A percentile compares a stretch with the other conserved stretches of the same genome.
phyloP scores from a whole-genome alignment of 2,888 invertebrate species.

The Helobdella robusta region DNA sequence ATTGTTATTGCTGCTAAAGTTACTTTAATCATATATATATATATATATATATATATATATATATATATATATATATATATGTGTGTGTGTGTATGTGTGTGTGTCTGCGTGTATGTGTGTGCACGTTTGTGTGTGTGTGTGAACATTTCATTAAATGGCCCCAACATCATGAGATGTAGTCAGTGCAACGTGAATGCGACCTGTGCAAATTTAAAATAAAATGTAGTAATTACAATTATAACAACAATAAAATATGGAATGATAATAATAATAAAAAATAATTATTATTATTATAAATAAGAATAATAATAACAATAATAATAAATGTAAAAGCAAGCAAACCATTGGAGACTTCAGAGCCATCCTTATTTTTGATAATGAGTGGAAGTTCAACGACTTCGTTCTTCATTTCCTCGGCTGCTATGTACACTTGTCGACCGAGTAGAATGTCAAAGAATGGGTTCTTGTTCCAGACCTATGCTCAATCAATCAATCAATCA shows the following conservation, averaged over 20 bases:
- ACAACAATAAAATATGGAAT: neutral
- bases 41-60: conserved; percentile 1
- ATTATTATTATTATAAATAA: neutral
- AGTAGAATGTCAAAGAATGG: conserved; percentile 40
- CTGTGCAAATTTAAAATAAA: neutral
- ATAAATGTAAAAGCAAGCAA: neutral
- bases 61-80: conserved; percentile 1
- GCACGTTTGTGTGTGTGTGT: neutral
- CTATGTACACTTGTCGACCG: conserved; percentile 39
- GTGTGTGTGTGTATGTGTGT: too few relatives aligned
- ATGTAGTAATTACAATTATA: neutral
- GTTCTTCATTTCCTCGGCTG: conserved; percentile 28
- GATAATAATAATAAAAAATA: neutral
- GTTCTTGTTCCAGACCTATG: conserved; percentile 45
- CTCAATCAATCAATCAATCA: too few relatives aligned
- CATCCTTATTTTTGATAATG: conserved; percentile 18
- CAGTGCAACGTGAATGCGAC: conserved; percentile 5
- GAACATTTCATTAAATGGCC: neutral
- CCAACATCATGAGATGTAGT: conserved; percentile 17
- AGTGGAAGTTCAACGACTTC: conserved; percentile 32
- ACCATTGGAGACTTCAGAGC: conserved; percentile 18
- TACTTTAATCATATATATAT: neutral
- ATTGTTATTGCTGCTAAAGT: neutral
- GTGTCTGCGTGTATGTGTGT: too few relatives aligned
- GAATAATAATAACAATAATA: neutral